These are phyloP conservation scores for Pemphigus obesinymphae DNA, from an alignment of 1,140 invertebrate genomes.

Conservation along the genomic window DNA sequence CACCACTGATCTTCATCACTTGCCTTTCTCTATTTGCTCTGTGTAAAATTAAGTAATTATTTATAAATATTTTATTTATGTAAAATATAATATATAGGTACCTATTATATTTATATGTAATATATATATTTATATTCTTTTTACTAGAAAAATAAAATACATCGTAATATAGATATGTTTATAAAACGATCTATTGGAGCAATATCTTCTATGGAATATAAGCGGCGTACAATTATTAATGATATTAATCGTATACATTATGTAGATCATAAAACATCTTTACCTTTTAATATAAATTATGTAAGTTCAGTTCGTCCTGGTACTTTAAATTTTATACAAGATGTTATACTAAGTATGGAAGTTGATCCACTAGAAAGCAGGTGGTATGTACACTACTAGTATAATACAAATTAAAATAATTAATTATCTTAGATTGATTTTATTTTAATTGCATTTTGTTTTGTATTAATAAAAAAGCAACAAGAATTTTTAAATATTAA, in stretches of 20 bases:
- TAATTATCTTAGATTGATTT: no score
- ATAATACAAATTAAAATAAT: no score
- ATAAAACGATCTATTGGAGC: not conserved
- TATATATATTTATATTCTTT: not conserved
- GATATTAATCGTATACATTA: not conserved
- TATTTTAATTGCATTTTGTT: no score
- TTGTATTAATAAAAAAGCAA: no score
- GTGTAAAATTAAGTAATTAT: no score
- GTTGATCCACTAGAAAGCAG: not conserved
- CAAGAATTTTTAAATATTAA: no score
- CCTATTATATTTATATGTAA: no score
- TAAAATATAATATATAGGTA: no score
- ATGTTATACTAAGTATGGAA: not conserved
- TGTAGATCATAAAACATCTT: not conserved
- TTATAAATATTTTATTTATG: no score
- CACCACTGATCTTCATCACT: no score
- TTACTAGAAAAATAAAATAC: not conserved
- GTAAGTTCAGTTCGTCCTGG: no score
- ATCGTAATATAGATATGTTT: not conserved
- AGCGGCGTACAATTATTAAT: not conserved
- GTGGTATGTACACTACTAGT: not conserved
- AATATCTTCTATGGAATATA: not conserved
- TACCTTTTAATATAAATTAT: not conserved
- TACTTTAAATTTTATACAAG: not conserved
- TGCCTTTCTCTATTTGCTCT: no score